A percentile compares a stretch with the other conserved stretches of the same genome.
phyloP scores from a whole-genome alignment of 2,113 vertebrate genomes.

The Tachuris rubrigastra region DNA sequence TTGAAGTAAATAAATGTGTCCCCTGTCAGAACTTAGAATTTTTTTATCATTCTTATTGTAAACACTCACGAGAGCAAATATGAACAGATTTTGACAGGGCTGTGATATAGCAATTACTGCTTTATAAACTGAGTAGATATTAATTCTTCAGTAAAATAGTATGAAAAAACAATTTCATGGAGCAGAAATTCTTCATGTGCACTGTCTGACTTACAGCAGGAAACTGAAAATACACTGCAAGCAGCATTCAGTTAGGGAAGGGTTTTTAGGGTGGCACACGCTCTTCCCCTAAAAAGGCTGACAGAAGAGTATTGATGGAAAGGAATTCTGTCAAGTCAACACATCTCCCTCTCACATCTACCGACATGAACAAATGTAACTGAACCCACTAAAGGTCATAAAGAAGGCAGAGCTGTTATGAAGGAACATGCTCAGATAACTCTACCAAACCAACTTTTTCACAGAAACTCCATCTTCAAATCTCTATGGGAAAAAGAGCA shows the following conservation, averaged over 20 bases:
- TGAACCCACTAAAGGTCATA: background rate
- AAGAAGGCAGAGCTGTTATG: background rate
- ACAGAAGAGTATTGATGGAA: background rate
- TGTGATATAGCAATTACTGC: background rate
- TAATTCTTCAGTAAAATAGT: background rate
- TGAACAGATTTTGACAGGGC: background rate
- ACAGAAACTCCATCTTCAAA: background rate
- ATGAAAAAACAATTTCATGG: background rate
- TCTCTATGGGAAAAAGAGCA: background rate
- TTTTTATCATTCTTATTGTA: background rate
- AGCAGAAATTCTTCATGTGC: background rate
- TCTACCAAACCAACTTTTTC: background rate
- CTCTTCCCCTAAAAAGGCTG: background rate
- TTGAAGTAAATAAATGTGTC: conserved; percentile 9
- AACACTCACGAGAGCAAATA: background rate
- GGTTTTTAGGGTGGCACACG: background rate
- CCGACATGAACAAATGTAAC: background rate
- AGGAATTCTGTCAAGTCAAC: background rate
- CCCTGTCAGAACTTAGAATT: background rate
- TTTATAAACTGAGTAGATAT: background rate
- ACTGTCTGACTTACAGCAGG: background rate
- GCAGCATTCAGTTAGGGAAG: background rate
- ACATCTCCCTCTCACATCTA: background rate
- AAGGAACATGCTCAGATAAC: background rate
- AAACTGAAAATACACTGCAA: background rate